phyloP scores from a whole-genome alignment of 35 echinoderm and acorn worm species.

The Lytechinus variegatus region DNA sequence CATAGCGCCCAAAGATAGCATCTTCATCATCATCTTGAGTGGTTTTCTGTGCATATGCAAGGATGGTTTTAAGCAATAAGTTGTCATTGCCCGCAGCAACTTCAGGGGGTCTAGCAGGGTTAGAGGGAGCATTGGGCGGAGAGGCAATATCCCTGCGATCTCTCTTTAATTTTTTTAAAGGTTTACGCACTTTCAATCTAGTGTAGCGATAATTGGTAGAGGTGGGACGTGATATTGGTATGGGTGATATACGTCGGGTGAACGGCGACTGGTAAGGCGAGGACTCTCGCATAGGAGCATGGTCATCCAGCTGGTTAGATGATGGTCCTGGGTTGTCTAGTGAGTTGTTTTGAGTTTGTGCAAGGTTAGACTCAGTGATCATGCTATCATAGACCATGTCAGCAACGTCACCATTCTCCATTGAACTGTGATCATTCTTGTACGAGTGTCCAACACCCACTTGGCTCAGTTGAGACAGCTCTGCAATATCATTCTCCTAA shows the following conservation, averaged over 20 bases:
- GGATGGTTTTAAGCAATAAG: conserved; percentile 15
- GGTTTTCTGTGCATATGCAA: conserved; percentile 10
- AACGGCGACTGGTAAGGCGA: conserved; percentile 16
- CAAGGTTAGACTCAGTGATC: not conserved
- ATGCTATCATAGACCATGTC: conserved; percentile 37
- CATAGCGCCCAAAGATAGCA: conserved; percentile 31
- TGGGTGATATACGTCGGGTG: not conserved
- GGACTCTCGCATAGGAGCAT: not conserved
- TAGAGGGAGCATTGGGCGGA: not conserved
- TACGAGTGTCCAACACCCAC: not conserved
- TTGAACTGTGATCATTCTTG: not conserved
- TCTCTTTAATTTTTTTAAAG: conserved; percentile 28
- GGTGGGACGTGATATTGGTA: conserved; percentile 16
- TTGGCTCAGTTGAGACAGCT: not conserved
- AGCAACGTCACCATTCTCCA: conserved; percentile 33
- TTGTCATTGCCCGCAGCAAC: not conserved
- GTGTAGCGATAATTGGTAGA: not conserved
- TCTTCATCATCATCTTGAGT: conserved; percentile 30
- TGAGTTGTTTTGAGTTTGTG: conserved; percentile 1
- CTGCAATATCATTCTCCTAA: conserved; percentile 4
- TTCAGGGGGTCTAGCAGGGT: not conserved
- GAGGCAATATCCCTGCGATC: not conserved
- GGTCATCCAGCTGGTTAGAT: not conserved
- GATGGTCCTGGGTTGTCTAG: not conserved
- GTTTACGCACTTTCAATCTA: conserved; percentile 21